Base-by-base conservation (phyloP, 2,888 invertebrate genomes). In the Athalia circularis region DNA sequence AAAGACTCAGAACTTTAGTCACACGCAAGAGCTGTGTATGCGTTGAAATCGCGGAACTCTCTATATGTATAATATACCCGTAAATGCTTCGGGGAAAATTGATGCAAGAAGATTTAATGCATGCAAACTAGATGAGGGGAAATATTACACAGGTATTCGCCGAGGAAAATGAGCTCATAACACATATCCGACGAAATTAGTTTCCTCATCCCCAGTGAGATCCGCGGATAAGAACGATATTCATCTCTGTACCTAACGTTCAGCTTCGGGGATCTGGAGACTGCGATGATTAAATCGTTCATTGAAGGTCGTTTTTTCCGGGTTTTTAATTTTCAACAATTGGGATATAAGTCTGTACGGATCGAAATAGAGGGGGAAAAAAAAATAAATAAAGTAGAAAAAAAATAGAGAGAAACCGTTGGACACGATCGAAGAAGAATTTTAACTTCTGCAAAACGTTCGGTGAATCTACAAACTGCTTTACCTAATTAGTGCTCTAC, bases 401-500 rank as follows among this genome's bases (percentile, higher is more conserved):
- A 48, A 65, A 48, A 65, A 48, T 48, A 48, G 8, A 47, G 65
- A 8, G 4, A 48, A 45, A 65, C 8, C 65, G 48, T 65, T 65
- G 65, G 29, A 45, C 15, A 65, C 48, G 48, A 47, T 48, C 47
- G 65, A 48, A 47, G 48, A 13, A 65, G 65, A 0, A 48, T 65
- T 65, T 65, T 48, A 65, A 65, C 48, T 5, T 48, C 29, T 29
- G 29, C 29, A 29, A 29, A 29, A 29, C 29, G 48, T 65, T 65
- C 65, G 48, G 13, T 48, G 13, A 48, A 65, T 65, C 65, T 65
- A 65, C 48, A 48, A 65, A 65, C 65, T 65, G 48, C 47, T 65
- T 48, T 65, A 48, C 15, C 65, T 65, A 65, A 65, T 65, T 65
- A 65, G 65, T 65, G 65, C 65, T 48, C 65, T 65, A 65, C 65